Conservation (phyloP, 64 coral and sea anemone genomes). For the Cladopsammia gracilis region DNA sequence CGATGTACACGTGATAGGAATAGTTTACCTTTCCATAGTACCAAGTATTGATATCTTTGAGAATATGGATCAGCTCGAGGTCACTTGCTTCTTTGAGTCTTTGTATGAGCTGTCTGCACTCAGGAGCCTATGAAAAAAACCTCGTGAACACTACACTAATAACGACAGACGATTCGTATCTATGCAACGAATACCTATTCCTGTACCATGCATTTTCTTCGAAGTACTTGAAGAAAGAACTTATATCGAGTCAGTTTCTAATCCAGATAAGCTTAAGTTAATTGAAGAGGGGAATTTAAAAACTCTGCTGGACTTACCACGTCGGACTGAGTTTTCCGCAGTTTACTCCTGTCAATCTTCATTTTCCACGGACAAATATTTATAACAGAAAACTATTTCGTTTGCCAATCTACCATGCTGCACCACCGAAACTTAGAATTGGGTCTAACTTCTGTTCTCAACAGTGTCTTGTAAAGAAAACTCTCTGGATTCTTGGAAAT, state of each 20-base stretch:
- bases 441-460: background rate
- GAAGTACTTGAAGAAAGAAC: too few species aligned
- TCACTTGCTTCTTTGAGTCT: slow-evolving; percentile 88
- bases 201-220: background rate
- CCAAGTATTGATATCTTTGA: slow-evolving; percentile 96
- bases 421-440: background rate
- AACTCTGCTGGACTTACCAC: slow-evolving; percentile 71
- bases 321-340: slow-evolving; percentile 96
- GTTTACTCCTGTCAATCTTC: slow-evolving; percentile 99
- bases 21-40: slow-evolving; percentile 95
- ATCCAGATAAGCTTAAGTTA: background rate
- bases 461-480: background rate
- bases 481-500: slow-evolving; percentile 1
- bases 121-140: slow-evolving; percentile 74
- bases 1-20: too few species aligned
- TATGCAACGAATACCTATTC: background rate
- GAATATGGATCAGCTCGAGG: slow-evolving; percentile 72
- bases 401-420: slow-evolving; percentile 37
- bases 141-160: slow-evolving; percentile 21
- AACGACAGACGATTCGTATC: slow-evolving; percentile 6
- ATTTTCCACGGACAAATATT: slow-evolving; percentile 56
- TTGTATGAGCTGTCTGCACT: slow-evolving; percentile 93
- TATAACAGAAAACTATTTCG: slow-evolving; percentile 20
- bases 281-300: background rate
- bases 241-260: background rate